Conservation (phyloP, 1,140 invertebrate species). For the Drosophila nikananu region DNA sequence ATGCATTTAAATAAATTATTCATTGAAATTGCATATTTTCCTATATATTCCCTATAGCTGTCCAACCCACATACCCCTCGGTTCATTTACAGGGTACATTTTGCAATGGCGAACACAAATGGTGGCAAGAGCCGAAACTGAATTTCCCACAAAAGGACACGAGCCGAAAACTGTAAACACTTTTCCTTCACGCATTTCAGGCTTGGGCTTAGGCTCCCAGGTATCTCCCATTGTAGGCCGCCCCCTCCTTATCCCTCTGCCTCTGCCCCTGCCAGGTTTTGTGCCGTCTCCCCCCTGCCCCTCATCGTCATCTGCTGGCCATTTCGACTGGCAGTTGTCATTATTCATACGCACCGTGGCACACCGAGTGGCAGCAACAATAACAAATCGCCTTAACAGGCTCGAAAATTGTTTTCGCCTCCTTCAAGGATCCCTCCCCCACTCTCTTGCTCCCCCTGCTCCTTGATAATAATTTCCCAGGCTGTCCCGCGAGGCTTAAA, state of each 20-base stretch:
- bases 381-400: conserved; percentile 70
- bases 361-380: conserved; percentile 43
- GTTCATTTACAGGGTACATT: background rate
- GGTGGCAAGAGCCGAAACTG: conserved; percentile 25
- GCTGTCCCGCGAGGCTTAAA: conserved; percentile 24
- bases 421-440: background rate
- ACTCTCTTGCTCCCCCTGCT: background rate
- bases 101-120: conserved; percentile 21
- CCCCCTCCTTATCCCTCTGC: background rate
- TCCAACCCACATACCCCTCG: background rate
- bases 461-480: conserved; percentile 33
- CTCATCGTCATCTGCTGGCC: conserved; percentile 32
- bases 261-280: background rate
- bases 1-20: background rate
- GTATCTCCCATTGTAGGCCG: conserved; percentile 7
- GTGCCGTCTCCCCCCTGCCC: background rate
- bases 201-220: conserved; percentile 23
- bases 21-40: background rate
- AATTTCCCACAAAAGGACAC: conserved; percentile 37
- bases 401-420: conserved; percentile 62
- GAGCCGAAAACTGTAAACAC: conserved; percentile 41
- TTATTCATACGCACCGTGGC: conserved; percentile 76
- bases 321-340: conserved; percentile 72
- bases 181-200: conserved; percentile 50
- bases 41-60: background rate